These are phyloP conservation scores for Drosophila biarmipes DNA, from an alignment of 1,140 invertebrate species.

Conservation along the genomic window DNA sequence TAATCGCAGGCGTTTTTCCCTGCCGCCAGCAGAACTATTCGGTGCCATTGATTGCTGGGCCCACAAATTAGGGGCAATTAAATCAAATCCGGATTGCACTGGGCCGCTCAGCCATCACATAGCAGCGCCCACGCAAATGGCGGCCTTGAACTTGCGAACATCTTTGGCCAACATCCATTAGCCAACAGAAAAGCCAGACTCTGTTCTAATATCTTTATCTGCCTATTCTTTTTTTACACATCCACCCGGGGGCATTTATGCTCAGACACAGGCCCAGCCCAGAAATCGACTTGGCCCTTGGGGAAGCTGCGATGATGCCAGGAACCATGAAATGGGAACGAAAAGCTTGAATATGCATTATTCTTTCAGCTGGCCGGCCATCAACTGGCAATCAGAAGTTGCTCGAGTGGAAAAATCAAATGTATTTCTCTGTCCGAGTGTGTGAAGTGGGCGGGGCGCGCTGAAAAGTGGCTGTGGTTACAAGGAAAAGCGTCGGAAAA, in stretches of 20 bases:
- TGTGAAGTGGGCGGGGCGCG: constrained; percentile 10
- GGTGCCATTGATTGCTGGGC: constrained; percentile 43
- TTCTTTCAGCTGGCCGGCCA: constrained; percentile 33
- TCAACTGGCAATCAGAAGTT: constrained; percentile 47
- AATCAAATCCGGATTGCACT: constrained; percentile 50
- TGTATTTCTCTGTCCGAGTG: constrained; percentile 20
- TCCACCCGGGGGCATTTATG: constrained; percentile 45
- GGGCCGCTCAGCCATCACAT: not conserved
- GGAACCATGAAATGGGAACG: constrained; percentile 18
- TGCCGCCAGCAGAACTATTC: constrained; percentile 21
- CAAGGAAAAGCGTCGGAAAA: constrained; percentile 15
- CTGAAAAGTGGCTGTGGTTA: constrained; percentile 16
- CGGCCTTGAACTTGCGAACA: constrained; percentile 55
- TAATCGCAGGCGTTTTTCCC: constrained; percentile 35
- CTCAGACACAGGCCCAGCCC: constrained; percentile 17
- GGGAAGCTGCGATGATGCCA: constrained; percentile 23
- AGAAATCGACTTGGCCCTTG: constrained; percentile 32
- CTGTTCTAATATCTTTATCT: constrained; percentile 30
- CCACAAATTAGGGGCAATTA: constrained; percentile 55
- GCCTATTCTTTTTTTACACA: constrained; percentile 19
- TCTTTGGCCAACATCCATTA: constrained; percentile 23
- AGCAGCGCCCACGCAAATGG: constrained; percentile 10
- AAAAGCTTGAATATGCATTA: constrained; percentile 53
- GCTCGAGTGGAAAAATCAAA: constrained; percentile 47
- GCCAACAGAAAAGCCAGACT: constrained; percentile 24